Conservation (phyloP, 2,888 invertebrate species). For the Ethmia dodecea region DNA sequence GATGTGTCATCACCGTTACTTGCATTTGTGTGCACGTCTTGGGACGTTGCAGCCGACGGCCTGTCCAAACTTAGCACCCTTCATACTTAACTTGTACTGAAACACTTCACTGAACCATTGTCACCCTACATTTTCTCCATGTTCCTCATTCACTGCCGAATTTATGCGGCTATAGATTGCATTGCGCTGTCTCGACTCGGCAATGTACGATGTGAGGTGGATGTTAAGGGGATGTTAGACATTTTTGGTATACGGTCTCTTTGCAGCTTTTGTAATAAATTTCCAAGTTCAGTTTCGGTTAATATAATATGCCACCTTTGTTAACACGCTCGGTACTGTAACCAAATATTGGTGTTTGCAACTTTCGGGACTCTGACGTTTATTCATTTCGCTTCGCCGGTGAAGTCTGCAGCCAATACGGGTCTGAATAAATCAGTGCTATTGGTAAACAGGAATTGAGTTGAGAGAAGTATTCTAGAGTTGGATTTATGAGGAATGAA, state of each 20-base stretch:
- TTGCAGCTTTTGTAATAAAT: slow-evolving; percentile 52
- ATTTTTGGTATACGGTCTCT: slow-evolving; percentile 5
- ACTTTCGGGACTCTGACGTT: slow-evolving; percentile 34
- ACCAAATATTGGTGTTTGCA: slow-evolving; percentile 56
- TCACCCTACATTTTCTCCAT: slow-evolving; percentile 3
- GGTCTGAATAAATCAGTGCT: too few species aligned
- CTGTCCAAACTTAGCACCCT: slow-evolving; percentile 52
- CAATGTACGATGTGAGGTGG: not conserved
- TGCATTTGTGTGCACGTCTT: slow-evolving; percentile 39
- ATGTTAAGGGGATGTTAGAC: not conserved
- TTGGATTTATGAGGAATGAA: not conserved
- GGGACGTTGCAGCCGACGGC: slow-evolving; percentile 33
- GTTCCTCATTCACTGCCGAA: slow-evolving; percentile 17
- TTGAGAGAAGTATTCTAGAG: not conserved
- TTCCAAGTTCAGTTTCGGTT: slow-evolving; percentile 53
- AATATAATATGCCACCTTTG: slow-evolving; percentile 60
- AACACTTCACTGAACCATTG: slow-evolving; percentile 6
- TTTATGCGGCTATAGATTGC: not conserved
- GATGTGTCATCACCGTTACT: slow-evolving; percentile 32
- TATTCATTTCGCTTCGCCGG: slow-evolving; percentile 36
- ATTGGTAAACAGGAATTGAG: too few species aligned
- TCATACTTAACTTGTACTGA: slow-evolving; percentile 42
- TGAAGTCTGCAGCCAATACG: not conserved
- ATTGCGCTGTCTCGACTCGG: not conserved
- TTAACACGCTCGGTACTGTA: slow-evolving; percentile 45